Conservation (phyloP, 2,797 vertebrate genomes). For the Myiotriccus ornatus region DNA sequence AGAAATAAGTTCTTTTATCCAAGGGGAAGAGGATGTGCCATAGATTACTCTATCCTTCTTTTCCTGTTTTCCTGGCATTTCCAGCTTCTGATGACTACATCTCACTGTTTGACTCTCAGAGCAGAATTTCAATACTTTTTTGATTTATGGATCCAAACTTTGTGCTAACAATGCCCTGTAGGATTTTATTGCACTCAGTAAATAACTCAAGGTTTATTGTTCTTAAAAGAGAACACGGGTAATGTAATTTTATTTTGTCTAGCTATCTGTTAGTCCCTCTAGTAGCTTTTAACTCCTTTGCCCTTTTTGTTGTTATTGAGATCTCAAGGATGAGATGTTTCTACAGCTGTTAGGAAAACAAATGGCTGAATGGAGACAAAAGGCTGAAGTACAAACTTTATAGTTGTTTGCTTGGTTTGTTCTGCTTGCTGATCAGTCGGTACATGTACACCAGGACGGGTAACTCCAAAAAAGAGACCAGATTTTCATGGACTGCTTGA, state of each 20-base stretch:
- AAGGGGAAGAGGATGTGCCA: neutral
- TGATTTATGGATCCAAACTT: constrained; percentile 35
- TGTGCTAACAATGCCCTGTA: neutral
- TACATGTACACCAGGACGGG: neutral
- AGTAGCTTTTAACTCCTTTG: constrained; percentile 15
- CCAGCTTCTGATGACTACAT: neutral
- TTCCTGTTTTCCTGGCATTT: neutral
- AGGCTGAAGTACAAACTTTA: neutral
- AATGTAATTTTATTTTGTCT: neutral
- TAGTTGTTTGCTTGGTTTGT: neutral
- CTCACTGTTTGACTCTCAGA: neutral
- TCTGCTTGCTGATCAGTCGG: neutral
- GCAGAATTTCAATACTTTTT: neutral
- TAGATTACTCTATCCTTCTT: neutral
- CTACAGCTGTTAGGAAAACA: neutral
- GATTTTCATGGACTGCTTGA: neutral
- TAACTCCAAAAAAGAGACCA: neutral
- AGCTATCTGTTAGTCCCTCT: neutral
- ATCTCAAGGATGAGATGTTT: neutral
- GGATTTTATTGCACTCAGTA: constrained; percentile 4
- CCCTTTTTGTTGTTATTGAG: neutral
- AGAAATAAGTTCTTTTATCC: neutral
- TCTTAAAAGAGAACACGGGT: constrained; percentile 6
- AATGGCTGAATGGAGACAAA: neutral
- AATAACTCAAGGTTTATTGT: constrained; percentile 13